Conservation (phyloP, 2,888 invertebrate species). For the Philonicus albiceps region DNA sequence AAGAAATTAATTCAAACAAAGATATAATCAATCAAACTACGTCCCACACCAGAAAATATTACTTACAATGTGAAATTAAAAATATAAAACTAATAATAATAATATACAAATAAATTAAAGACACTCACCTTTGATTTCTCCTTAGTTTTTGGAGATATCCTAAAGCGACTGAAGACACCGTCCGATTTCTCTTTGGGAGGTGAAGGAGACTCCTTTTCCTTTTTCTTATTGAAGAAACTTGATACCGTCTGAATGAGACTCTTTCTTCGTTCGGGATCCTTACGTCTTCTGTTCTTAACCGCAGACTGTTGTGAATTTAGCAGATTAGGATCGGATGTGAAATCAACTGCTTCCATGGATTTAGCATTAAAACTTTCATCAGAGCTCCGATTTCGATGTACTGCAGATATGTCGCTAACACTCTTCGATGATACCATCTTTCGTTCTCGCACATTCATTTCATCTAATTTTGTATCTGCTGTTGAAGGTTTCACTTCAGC, state of each 20-base stretch:
- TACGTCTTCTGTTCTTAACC: slow-evolving; percentile 58
- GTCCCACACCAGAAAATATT: slow-evolving; percentile 21
- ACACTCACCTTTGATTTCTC: slow-evolving; percentile 71
- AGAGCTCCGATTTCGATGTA: slow-evolving; percentile 51
- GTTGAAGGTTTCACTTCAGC: slow-evolving; percentile 25
- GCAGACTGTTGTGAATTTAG: slow-evolving; percentile 7
- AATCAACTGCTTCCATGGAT: slow-evolving; percentile 55
- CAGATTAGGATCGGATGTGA: slow-evolving; percentile 69
- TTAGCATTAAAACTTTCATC: slow-evolving; percentile 51
- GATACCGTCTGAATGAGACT: slow-evolving; percentile 86
- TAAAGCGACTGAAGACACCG: slow-evolving; percentile 67
- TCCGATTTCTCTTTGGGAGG: slow-evolving; percentile 50
- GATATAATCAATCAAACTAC: slow-evolving; percentile 34
- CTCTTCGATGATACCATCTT: slow-evolving; percentile 63
- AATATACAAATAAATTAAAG: slow-evolving; percentile 36
- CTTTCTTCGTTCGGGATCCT: slow-evolving; percentile 76
- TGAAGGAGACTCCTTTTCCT: slow-evolving; percentile 70
- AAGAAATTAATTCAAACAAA: slow-evolving; percentile 56
- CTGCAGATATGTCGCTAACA: slow-evolving; percentile 60
- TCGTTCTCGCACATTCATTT: slow-evolving; percentile 55
- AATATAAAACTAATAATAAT: slow-evolving; percentile 5
- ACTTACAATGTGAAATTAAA: neutral
- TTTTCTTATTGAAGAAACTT: slow-evolving; percentile 77
- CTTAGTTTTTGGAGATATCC: slow-evolving; percentile 70
- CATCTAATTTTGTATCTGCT: slow-evolving; percentile 50